Conservation (phyloP, 2,113 vertebrate species). For the Delphinus delphis region DNA sequence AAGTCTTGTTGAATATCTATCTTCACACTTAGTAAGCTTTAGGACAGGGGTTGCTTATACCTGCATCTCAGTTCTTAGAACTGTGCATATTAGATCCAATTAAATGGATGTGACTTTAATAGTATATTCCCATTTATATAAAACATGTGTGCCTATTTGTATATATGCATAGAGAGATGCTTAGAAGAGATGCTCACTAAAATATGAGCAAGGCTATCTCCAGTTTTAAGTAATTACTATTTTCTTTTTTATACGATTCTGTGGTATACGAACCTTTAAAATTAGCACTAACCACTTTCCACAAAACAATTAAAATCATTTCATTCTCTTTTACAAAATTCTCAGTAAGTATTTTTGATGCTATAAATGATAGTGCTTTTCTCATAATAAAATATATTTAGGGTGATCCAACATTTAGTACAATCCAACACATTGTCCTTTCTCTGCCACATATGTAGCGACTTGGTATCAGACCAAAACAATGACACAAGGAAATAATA, state of each 20-base stretch:
- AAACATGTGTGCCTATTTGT: not conserved
- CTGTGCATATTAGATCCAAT: not conserved
- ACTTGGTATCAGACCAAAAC: constrained; percentile 9
- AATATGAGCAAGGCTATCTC: not conserved
- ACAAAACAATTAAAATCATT: not conserved
- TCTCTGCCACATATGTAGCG: not conserved
- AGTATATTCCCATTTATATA: not conserved
- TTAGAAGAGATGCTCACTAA: not conserved
- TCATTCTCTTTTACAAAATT: not conserved
- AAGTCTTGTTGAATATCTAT: not conserved
- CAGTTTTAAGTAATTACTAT: not conserved
- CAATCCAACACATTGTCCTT: not conserved
- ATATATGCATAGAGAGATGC: not conserved
- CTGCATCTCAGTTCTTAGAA: not conserved
- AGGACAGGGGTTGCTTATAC: not conserved
- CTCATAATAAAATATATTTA: not conserved
- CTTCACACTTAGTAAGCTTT: not conserved
- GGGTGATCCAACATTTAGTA: not conserved
- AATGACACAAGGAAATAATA: not conserved
- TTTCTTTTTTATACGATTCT: not conserved
- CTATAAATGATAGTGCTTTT: not conserved
- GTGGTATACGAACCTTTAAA: not conserved
- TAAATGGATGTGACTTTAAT: not conserved
- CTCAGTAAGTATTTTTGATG: not conserved
- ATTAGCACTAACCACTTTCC: not conserved